Conservation (phyloP, 2,113 vertebrate species). For the Calyptomena viridis region DNA sequence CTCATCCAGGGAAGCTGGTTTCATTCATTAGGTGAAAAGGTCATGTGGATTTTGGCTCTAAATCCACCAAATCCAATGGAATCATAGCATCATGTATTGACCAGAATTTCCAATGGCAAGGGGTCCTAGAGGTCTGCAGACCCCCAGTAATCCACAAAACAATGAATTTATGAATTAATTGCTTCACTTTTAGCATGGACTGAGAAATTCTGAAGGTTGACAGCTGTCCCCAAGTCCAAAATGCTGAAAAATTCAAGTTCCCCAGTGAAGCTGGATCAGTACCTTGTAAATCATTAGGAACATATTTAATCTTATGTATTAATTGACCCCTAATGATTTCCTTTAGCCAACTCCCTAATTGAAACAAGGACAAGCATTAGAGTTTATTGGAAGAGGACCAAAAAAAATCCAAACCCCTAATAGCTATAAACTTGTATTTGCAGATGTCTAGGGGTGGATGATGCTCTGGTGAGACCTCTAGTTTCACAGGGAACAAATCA, state of each 20-base stretch:
- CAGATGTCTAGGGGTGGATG: not conserved
- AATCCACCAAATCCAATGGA: not conserved
- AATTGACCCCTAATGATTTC: not conserved
- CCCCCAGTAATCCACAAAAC: not conserved
- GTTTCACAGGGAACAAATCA: not conserved
- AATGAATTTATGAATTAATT: not conserved
- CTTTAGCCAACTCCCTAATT: not conserved
- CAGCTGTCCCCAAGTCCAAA: not conserved
- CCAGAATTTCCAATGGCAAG: rapidly evolving
- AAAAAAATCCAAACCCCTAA: not conserved
- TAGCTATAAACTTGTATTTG: not conserved
- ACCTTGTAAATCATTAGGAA: not conserved
- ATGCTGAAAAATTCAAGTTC: not conserved
- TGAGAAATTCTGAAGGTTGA: not conserved
- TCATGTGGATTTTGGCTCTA: not conserved
- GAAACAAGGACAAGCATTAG: not conserved
- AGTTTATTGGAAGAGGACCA: not conserved
- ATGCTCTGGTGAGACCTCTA: not conserved
- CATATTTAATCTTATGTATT: not conserved
- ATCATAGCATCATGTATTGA: not conserved
- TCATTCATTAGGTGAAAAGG: not conserved
- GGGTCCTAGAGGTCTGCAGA: not conserved
- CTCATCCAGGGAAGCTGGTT: not conserved
- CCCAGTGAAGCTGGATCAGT: not conserved
- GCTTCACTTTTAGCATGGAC: not conserved